Conservation (phyloP, 2,113 vertebrate species). For the Hydrolagus affinis region DNA sequence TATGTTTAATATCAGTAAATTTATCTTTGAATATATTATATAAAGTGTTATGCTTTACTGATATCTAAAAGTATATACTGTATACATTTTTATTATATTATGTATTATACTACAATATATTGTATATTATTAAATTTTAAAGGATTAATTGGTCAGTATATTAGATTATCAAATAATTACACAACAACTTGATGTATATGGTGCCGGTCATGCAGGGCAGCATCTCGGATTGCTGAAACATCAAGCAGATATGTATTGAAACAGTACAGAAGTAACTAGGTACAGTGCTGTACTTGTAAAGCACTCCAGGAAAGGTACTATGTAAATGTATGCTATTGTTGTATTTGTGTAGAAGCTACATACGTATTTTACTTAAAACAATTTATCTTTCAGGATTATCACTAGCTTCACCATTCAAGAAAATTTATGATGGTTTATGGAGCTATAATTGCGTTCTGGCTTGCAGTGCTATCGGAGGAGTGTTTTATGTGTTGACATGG, state of each 20-base stretch:
- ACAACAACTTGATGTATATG: too few species aligned
- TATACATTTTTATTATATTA: too few species aligned
- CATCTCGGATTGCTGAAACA: too few species aligned
- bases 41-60: too few species aligned
- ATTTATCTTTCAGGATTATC: slow-evolving; percentile 66
- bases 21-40: too few species aligned
- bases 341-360: neutral
- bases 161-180: neutral
- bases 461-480: slow-evolving; percentile 77
- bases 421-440: slow-evolving; percentile 80
- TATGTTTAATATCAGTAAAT: too few species aligned
- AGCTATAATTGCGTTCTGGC: slow-evolving; percentile 88
- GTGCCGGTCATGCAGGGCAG: too few species aligned
- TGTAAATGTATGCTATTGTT: too few species aligned
- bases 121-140: neutral
- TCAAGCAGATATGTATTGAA: neutral
- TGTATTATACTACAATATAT: neutral
- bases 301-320: too few species aligned
- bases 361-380: slow-evolving; percentile 3
- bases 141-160: neutral
- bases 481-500: slow-evolving; percentile 93
- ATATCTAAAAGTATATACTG: too few species aligned
- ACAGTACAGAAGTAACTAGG: neutral
- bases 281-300: neutral
- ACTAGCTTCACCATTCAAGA: slow-evolving; percentile 71